These are phyloP conservation scores for Dicaeum eximium DNA, from an alignment of 2,113 vertebrate genomes.

Conservation along the genomic window DNA sequence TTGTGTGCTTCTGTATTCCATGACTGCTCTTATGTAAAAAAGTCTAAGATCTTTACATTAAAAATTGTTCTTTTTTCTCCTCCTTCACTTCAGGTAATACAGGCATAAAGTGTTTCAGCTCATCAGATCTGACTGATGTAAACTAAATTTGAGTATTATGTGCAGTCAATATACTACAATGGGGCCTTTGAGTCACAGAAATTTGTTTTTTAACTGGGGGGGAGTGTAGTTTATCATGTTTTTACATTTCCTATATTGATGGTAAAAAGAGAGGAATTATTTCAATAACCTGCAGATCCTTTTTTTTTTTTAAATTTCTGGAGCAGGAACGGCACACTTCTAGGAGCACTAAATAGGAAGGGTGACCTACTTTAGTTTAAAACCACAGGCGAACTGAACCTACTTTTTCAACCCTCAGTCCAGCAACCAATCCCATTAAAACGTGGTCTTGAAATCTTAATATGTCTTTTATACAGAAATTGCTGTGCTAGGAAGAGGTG, in stretches of 20 bases:
- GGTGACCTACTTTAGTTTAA: background rate
- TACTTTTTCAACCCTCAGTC: background rate
- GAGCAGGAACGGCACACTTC: background rate
- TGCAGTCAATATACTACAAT: background rate
- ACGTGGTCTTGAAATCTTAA: background rate
- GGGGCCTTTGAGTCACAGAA: background rate
- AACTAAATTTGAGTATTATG: background rate
- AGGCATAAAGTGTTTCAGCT: background rate
- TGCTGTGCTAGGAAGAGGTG: background rate
- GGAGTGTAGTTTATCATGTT: background rate
- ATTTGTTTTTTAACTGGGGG: background rate
- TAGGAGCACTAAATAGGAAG: background rate
- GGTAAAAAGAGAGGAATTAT: background rate
- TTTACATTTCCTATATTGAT: background rate
- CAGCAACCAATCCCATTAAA: background rate
- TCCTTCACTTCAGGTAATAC: background rate
- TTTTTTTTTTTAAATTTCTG: background rate
- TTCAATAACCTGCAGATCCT: background rate
- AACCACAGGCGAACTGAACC: background rate
- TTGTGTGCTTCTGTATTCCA: background rate
- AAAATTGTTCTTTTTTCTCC: background rate
- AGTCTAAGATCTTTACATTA: background rate
- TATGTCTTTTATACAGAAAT: background rate
- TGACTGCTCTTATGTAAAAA: background rate
- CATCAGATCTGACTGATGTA: background rate